Base-by-base conservation (phyloP, 2,888 invertebrate genomes). In the Drosophila peninsularis region DNA sequence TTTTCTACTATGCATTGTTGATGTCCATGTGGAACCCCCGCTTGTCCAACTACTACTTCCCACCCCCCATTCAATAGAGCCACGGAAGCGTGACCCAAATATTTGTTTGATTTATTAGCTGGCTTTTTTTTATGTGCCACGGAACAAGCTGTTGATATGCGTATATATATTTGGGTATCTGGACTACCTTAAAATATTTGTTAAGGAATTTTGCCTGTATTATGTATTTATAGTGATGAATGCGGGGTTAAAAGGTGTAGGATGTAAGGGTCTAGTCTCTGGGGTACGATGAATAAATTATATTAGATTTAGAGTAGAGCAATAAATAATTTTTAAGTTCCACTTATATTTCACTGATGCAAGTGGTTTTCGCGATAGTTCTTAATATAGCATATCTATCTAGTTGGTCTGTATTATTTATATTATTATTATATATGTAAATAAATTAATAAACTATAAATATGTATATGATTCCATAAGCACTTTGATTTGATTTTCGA, bases 81-180 rank as follows among this genome's bases (percentile, higher is more conserved):
- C 74, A 85, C 88, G 89, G 83, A 83, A 86, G 84, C 83, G 84
- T 83, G 83, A 83, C 89, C 83, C 83, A 83, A 83, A 83, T 83
- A 83, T 88, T 88, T 88, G 89, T 89, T 88, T 83, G 89, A 83
- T 83, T 83, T 83, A 83, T 83, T 86, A 83, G 78, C 83, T 77
- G 75, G 75, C 53, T 21, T n/a, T 13, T 37, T 71, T 65, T 72
- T 80, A 71, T 82, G 80, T 82, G 71, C 62, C 61, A 57, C 41
- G 39, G 37, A 75, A 79, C 62, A 76, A 62, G 76, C 65, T 73
- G 79, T 76, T 75, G 78, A 78, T 78, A 52, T 75, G 56, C 54
- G 45, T 3, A 13, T 14, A 14, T 24, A 47, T 52, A 52, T 56
- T 62, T 6, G 72, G 54, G 65, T 64, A 66, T 50, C 47, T 10